Base-by-base conservation (phyloP, 2,888 invertebrate species). In the Eristalinus aeneus region DNA sequence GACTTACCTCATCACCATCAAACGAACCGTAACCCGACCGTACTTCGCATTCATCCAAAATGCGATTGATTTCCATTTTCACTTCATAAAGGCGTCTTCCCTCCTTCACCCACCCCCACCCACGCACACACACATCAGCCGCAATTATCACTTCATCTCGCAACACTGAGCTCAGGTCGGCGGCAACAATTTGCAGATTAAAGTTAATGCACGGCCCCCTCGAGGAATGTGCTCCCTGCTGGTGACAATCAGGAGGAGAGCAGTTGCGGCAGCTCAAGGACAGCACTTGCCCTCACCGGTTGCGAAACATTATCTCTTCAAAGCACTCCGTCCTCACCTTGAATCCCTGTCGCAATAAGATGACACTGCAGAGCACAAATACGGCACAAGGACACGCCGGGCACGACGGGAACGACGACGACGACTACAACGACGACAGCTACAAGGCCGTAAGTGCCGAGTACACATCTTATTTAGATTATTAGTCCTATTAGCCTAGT, bases 401-500 rank as follows among this genome's bases (percentile, higher is more conserved):
- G 10, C 3, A 54, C 23, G 22, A 56, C 23, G 46, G 1, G n/a
- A 16, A 46, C 39, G 2, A 12, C n/a, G 39, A 39, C 16, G 0
- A 39, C 39, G 39, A 39, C 39, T 1, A 39, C 3, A 12, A 39
- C 39, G 12, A 39, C 39, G 39, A 39, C 39, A 16, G 32, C 69
- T 64, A 58, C 72, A 71, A 56, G 79, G 71, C 39, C 74, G 16
- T 46, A 84, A 79, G 71, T 67, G 74, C 60, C 56, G 23, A 22
- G 56, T 20, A 36, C 11, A 64, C 54, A 32, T 67, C 61, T 61
- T 80, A 69, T 85, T 81, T 73, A 63, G 63, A 77, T 81, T 85
- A 73, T 73, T 72, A 81, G 76, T 81, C 73, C 75, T 81, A 68
- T 76, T 76, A 71, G 79, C 84, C 72, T 68, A 75, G 79, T 84